phyloP scores from a whole-genome alignment of 35 echinoderm and acorn worm genomes.

The Ptychodera flava region DNA sequence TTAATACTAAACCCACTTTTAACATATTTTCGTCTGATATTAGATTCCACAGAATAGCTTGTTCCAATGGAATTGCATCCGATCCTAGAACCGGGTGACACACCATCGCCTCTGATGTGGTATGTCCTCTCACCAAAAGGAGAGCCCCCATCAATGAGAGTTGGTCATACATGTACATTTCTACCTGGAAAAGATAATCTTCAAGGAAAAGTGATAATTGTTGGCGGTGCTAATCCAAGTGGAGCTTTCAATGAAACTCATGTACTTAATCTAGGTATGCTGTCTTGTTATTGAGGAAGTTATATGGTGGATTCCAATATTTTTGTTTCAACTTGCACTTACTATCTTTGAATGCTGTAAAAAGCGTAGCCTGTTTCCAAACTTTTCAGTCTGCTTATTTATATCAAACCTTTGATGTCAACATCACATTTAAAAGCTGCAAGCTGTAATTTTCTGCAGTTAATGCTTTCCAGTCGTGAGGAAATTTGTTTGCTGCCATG shows the following conservation, averaged over 20 bases:
- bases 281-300: not conserved
- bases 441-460: too few species aligned
- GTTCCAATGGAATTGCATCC: slow-evolving; percentile 78
- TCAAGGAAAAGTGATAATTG: slow-evolving; percentile 42
- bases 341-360: too few species aligned
- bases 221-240: slow-evolving; percentile 85
- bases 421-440: too few species aligned
- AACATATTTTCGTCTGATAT: too few species aligned
- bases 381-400: too few species aligned
- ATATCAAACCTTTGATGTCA: too few species aligned
- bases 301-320: not conserved
- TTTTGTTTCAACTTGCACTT: not conserved
- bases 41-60: too few species aligned
- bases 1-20: too few species aligned
- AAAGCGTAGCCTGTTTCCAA: too few species aligned
- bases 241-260: slow-evolving; percentile 75
- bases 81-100: slow-evolving; percentile 45
- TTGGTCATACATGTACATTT: slow-evolving; percentile 62
- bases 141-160: slow-evolving; percentile 66
- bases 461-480: too few species aligned
- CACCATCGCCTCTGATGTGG: slow-evolving; percentile 60
- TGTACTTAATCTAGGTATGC: slow-evolving; percentile 67
- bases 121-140: slow-evolving; percentile 86
- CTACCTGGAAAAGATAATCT: slow-evolving; percentile 14
- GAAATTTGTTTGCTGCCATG: too few species aligned